Conservation (phyloP, 2,113 vertebrate species). For the Holacanthus passer region DNA sequence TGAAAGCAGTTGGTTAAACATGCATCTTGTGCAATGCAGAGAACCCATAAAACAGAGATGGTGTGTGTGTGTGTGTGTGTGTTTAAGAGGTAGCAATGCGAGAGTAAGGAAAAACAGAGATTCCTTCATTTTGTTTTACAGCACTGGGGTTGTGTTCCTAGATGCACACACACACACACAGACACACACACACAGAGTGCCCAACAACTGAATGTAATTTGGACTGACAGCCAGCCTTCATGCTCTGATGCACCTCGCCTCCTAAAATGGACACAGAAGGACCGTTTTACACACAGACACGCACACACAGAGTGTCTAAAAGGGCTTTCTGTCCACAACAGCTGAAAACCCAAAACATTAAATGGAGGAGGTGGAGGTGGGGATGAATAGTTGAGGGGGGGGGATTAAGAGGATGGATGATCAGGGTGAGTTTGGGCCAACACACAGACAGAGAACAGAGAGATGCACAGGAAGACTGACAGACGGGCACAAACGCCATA, state of each 20-base stretch:
- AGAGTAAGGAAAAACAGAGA: constrained; percentile 24
- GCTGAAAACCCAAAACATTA: constrained; percentile 63
- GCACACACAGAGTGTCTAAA: constrained; percentile 48
- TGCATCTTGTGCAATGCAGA: constrained; percentile 21
- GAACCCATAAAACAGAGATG: constrained; percentile 5
- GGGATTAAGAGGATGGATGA: constrained; percentile 32
- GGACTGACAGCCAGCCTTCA: constrained; percentile 77
- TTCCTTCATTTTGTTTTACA: constrained; percentile 49
- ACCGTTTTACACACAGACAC: constrained; percentile 41
- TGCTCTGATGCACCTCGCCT: constrained; percentile 71
- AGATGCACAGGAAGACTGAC: neutral
- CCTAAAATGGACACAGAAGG: constrained; percentile 71
- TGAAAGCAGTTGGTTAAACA: constrained; percentile 19
- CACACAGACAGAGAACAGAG: neutral
- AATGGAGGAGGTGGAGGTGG: constrained; percentile 23
- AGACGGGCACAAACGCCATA: neutral
- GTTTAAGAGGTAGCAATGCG: constrained; percentile 33
- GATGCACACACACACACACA: constrained; percentile 20
- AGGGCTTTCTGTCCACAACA: constrained; percentile 62
- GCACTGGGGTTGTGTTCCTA: constrained; percentile 14
- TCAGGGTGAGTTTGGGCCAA: constrained; percentile 11
- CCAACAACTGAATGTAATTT: constrained; percentile 71
- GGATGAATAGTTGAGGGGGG: constrained; percentile 31
- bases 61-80: constrained; percentile 8
- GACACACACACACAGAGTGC: constrained; percentile 45